Conservation (phyloP, 2,888 invertebrate species). For the Iphiclides podalirius region DNA sequence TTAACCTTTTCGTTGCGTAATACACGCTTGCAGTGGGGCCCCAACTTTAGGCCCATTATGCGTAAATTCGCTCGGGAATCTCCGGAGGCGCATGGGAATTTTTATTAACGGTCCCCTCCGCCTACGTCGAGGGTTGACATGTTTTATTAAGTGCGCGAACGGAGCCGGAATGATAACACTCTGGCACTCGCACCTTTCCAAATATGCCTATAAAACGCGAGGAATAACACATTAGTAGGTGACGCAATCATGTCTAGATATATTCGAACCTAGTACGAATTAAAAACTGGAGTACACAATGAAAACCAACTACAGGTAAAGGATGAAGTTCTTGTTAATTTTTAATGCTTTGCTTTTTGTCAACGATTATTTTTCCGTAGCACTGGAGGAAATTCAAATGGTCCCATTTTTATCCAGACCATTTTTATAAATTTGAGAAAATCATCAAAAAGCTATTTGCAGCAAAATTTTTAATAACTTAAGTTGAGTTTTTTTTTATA, state of each 20-base stretch:
- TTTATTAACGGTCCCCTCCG: constrained; percentile 33
- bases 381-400: no score
- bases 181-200: background rate
- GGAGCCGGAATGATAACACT: constrained; percentile 21
- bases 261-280: no score
- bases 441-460: no score
- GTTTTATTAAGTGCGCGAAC: constrained; percentile 33
- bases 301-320: background rate
- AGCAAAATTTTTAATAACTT: no score
- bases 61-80: constrained; percentile 32
- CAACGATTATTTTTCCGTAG: no score
- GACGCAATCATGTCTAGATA: background rate
- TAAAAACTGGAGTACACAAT: no score
- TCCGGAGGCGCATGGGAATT: constrained; percentile 38
- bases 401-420: no score
- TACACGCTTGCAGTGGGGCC: constrained; percentile 15
- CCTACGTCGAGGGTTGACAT: constrained; percentile 33
- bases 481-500: no score
- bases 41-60: constrained; percentile 23
- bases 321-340: background rate
- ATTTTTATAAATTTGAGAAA: no score
- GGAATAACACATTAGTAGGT: background rate
- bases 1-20: background rate
- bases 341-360: no score
- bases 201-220: background rate